These are phyloP conservation scores for Gallinago solitaria DNA, from an alignment of 2,797 vertebrate genomes.

Conservation along the genomic window DNA sequence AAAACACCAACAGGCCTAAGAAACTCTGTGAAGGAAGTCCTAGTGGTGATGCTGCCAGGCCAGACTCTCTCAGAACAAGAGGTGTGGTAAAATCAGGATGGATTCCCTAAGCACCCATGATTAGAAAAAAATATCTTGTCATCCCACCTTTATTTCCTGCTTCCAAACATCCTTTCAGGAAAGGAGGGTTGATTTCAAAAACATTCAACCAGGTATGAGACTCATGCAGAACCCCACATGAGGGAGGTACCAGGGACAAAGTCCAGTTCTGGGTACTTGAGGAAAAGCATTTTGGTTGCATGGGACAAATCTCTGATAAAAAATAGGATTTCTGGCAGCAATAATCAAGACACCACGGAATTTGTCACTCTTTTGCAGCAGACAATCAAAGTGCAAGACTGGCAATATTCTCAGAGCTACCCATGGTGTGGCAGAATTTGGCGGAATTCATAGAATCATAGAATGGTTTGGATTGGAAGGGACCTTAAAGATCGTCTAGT, in stretches of 20 bases:
- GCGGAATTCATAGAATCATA: not conserved
- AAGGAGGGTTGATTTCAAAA: not conserved
- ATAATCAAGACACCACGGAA: not conserved
- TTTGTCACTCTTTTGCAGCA: not conserved
- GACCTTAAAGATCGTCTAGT: too few relatives aligned
- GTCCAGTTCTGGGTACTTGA: not conserved
- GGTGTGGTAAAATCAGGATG: not conserved
- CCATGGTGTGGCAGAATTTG: not conserved
- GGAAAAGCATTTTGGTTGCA: not conserved
- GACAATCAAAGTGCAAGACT: not conserved
- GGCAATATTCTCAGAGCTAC: not conserved
- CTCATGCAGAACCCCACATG: not conserved
- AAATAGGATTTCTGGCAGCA: accelerated
- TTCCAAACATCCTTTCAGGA: not conserved
- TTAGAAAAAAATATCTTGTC: not conserved
- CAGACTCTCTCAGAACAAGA: not conserved
- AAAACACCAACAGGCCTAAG: not conserved
- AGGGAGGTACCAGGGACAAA: not conserved
- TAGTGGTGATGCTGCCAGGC: not conserved
- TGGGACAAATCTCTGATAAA: not conserved
- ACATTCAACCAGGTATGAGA: accelerated
- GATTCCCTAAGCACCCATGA: not conserved
- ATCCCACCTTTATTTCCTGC: not conserved
- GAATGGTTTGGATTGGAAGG: too few relatives aligned
- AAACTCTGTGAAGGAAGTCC: not conserved